Evolutionary conservation across 2,113 vertebrate genomes (phyloP), one percentile per base, ranked within the genome.

Genomic region (Panthera uncia): DNA sequence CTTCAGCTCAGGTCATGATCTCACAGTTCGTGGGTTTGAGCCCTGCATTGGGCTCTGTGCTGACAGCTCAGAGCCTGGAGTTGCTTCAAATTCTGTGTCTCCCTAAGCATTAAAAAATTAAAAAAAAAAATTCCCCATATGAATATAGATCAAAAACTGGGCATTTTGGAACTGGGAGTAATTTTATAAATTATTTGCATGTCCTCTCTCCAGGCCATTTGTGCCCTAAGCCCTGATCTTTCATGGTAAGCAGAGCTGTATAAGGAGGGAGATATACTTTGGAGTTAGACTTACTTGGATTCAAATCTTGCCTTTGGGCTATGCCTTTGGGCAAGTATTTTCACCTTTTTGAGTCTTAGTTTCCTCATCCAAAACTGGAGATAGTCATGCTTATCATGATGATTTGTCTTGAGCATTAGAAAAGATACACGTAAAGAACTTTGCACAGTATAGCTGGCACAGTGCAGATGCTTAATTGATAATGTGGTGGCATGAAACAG

Each of bases 311-410:
- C 29, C 80, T 84, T 83, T 96, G 74, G 82, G 18, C 25, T 93
- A 63, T 82, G 83, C 21, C 5, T 48, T 71, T 88, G 38, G 16
- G 33, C 33, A 73, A 91, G 31, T 89, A 76, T 97, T 97, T 91
- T 96, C 95, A 93, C 55, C 41, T 71, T 87, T 95, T 94, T 65
- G 82, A 96, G 85, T 78, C 57, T 83, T 65, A 36, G 19, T 98
- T 96, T 96, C 79, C 25, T 96, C n/a, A 68, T 83, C 33, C 16
- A 93, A 92, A 89, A 92, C 38, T 90, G 71, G 69, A 95, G 69
- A 79, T 90, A 36, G 55, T 89, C 78, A 50, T 63, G 63, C 50
- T 89, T 74, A 38, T 94, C n/a, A 57, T 74, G 31, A 95, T 89
- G 63, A 18, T 7, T 91, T 69, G 5, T 95, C 65, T 71, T 82